Conservation (phyloP, 1,140 invertebrate species). For the Zaprionus ghesquierei region DNA sequence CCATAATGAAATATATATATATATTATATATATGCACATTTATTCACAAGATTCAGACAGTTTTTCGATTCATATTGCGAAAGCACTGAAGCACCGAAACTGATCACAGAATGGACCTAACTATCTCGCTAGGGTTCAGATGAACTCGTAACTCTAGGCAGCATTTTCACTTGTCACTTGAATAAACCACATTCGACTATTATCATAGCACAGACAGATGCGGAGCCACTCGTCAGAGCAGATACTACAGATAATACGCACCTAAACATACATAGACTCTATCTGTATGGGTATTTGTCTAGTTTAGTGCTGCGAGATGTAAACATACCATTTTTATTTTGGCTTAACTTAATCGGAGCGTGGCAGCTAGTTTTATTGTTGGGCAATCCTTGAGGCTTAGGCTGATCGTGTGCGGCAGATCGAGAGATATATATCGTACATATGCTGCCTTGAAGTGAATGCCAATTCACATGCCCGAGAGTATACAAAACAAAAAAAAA, state of each 20-base stretch:
- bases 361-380: neutral
- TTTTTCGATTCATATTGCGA: neutral
- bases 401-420: neutral
- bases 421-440: conserved; percentile 1
- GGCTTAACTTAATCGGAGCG: too few species aligned
- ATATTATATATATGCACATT: neutral
- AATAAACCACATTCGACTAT: conserved; percentile 4
- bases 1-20: neutral
- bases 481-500: conserved; percentile 16
- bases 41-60: neutral
- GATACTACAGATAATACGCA: conserved; percentile 1
- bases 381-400: neutral
- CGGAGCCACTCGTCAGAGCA: neutral
- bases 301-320: neutral
- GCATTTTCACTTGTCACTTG: conserved; percentile 16
- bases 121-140: neutral
- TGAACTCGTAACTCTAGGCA: neutral
- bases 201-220: conserved; percentile 9
- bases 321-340: conserved; percentile 59
- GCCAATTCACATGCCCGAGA: conserved; percentile 15
- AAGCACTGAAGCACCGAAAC: too few species aligned
- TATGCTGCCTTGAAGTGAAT: neutral
- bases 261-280: neutral
- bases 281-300: neutral
- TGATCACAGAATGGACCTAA: neutral